These are phyloP conservation scores for Channa maculata DNA, from an alignment of 2,113 vertebrate species.

Conservation along the genomic window DNA sequence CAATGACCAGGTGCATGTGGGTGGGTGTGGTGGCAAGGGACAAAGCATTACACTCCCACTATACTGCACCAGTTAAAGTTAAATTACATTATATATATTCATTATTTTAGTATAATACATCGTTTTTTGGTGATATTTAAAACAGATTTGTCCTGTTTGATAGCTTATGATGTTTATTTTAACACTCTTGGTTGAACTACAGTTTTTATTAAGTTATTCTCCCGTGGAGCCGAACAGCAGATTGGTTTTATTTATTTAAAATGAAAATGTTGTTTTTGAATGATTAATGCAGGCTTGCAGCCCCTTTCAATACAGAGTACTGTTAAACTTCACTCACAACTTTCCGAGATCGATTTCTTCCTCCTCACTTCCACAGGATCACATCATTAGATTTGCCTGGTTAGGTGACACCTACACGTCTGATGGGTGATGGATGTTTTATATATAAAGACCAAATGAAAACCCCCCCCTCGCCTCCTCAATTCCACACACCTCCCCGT, in stretches of 20 bases:
- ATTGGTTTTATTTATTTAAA: conserved; percentile 52
- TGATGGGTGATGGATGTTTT: conserved; percentile 84
- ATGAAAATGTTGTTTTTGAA: conserved; percentile 27
- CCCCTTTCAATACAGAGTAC: conserved; percentile 28
- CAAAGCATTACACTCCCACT: not conserved
- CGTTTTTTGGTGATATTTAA: not conserved
- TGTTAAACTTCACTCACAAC: conserved; percentile 70
- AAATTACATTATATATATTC: not conserved
- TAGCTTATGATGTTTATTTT: conserved; percentile 9
- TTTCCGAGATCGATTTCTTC: conserved; percentile 72
- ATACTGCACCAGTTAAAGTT: not conserved
- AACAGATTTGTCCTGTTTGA: conserved; percentile 12
- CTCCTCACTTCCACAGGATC: conserved; percentile 71
- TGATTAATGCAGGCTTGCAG: conserved; percentile 41
- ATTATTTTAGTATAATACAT: not conserved
- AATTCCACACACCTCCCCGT: conserved; percentile 35
- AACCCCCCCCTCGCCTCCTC: conserved; percentile 25
- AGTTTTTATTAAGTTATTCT: conserved; percentile 33
- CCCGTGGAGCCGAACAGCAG: conserved; percentile 1
- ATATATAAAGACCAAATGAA: conserved; percentile 85
- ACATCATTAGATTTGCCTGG: conserved; percentile 82
- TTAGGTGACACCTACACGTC: conserved; percentile 80
- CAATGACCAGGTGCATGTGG: too few relatives aligned
- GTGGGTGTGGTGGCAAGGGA: too few relatives aligned
- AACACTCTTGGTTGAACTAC: not conserved